Evolutionary conservation across 2,888 invertebrate genomes (phyloP), one percentile per base, ranked within the genome.

Genomic region (Dicycla oo): DNA sequence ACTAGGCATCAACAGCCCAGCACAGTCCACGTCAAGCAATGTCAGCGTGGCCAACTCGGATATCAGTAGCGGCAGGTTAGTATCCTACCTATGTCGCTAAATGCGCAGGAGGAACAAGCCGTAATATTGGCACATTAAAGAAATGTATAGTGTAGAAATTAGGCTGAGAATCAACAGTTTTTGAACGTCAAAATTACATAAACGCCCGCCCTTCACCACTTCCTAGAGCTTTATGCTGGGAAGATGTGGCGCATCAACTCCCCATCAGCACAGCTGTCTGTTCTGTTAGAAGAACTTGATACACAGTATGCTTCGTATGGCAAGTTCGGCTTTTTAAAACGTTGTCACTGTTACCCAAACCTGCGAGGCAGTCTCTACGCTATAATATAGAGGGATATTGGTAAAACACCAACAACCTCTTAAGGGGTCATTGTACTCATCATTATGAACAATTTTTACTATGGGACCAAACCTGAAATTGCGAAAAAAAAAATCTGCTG

Each of bases 41-140:
- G 90, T 82, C 65, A 96, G 96, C 82, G 94, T 92, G 58, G 94
- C 92, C 83, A 94, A 93, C 89, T 96, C 96, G 0, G 96, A 96
- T 63, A 92, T 93, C 65, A 96, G 96, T 83, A 96, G 96, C 76
- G 96, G 96, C 82, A 94, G 96, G 96, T 96, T 75, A 74, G 91
- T 90, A 77, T 65, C 38, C 20, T 23, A 56, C 10, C n/a, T 18
- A 18, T 11, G 53, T n/a, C n/a, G 11, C n/a, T 30, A 18, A 34
- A 30, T 62, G 6, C 18, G 40, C 23, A 34, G 20, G 5, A 34
- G 20, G 5, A 53, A 30, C 30, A 30, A 18, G 18, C 26, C 30
- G 15, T 62, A n/a, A n/a, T 53, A n/a, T 53, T n/a, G 30, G 6
- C 53, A 30, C 30, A n/a, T 47, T 20, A 30, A 51, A 62, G 15